These are phyloP conservation scores for Aelia acuminata DNA, from an alignment of 2,888 invertebrate genomes.

Conservation along the genomic window DNA sequence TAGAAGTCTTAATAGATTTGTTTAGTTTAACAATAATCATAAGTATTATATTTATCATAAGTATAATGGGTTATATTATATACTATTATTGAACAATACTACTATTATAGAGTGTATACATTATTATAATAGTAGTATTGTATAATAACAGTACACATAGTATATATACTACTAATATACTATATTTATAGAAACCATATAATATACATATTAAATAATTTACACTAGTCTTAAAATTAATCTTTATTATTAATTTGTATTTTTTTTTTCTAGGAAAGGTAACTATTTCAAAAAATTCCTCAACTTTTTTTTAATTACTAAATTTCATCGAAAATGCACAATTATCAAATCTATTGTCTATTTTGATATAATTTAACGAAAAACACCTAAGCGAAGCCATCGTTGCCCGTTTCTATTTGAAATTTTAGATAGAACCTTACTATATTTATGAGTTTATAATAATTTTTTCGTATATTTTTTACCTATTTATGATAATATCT, in stretches of 20 bases:
- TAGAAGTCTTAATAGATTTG: no score
- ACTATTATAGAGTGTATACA: no score
- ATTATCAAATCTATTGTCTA: not conserved
- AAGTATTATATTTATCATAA: no score
- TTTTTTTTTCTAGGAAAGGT: not conserved
- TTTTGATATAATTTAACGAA: not conserved
- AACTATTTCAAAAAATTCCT: not conserved
- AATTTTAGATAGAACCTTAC: no score
- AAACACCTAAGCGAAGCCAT: not conserved
- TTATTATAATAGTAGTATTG: no score
- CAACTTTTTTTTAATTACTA: not conserved
- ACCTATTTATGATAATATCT: no score
- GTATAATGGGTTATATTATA: no score
- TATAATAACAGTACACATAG: not conserved
- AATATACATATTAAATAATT: not conserved
- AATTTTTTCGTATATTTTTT: no score
- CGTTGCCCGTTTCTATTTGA: not conserved
- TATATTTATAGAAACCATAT: not conserved
- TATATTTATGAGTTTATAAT: no score
- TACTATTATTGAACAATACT: no score
- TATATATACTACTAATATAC: not conserved
- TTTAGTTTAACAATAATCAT: no score
- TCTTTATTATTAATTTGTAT: not conserved
- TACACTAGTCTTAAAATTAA: no score
- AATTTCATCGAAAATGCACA: not conserved